Base-by-base conservation (phyloP, 2,888 invertebrate genomes). In the Lepidocyrtinus sp. region DNA sequence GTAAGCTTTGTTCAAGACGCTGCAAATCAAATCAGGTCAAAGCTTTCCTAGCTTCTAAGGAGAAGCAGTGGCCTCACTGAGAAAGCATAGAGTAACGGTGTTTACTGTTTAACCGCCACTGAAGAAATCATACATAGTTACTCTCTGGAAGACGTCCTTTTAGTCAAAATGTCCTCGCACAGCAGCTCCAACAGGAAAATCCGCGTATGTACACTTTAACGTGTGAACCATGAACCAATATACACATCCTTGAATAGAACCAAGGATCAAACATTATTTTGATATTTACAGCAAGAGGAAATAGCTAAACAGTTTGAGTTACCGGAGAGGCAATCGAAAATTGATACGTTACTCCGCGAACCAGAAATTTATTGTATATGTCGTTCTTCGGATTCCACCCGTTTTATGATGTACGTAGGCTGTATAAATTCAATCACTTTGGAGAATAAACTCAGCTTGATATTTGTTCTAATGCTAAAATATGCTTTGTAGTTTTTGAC, bases 351-450 rank as follows among this genome's bases (percentile, higher is more conserved):
- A 75, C 89, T 96, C 67, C 95, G 95, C 88, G 95, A 96, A 89
- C 96, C 95, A 88, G 95, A 95, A 3, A 95, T 95, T 0, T 99
- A 98, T 88, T 99, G 98, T 88, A 94, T 98, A 86, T 98, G 98
- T 88, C 92, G 97, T 61, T 95, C 96, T 5, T 95, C 96, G 0
- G 98, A 98, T 88, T 96, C 96, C 85, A 95, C 95, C 0, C 91
- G 97, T 67, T 98, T 98, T 89, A 98, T 98, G 98, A 98, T 98
- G 95, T 95, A 89, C 91, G 92, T 89, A 55, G 65, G 5, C 5
- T 36, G 12, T 36, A 7, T 36, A 7, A 36, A 36, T 36, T 7
- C 36, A 9, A 26, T 9, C 19, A 36, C 25, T 64, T 67, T 24
- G 19, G 50, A 15, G 50, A 22, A 24, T 25, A n/a, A n/a, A n/a